phyloP scores from a whole-genome alignment of 2,797 vertebrate genomes.

The Pseudochirops cupreus region DNA sequence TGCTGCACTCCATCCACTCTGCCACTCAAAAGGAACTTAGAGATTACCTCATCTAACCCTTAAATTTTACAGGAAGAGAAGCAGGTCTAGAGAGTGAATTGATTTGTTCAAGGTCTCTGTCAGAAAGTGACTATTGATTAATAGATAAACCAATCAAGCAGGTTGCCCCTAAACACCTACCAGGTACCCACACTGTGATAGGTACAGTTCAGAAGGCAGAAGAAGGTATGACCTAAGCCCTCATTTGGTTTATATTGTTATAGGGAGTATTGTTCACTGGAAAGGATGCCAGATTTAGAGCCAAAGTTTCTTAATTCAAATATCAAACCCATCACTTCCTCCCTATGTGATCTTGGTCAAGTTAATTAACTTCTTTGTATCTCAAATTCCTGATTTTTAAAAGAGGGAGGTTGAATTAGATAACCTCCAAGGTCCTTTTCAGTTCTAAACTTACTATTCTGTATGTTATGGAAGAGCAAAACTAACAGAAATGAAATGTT shows the following conservation, averaged over 20 bases:
- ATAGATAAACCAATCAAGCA: neutral
- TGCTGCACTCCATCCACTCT: neutral
- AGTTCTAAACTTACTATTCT: neutral
- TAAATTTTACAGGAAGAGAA: neutral
- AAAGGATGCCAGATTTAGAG: neutral
- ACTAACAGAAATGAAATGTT: neutral
- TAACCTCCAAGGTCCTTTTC: neutral
- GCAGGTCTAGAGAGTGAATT: neutral
- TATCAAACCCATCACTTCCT: neutral
- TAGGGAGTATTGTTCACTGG: neutral
- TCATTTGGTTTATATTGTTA: neutral
- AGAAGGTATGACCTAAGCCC: neutral
- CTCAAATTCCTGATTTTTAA: neutral
- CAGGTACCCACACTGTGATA: neutral
- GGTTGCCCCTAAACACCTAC: neutral
- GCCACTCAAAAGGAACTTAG: neutral
- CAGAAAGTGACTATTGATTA: neutral
- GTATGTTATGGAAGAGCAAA: neutral
- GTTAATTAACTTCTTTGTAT: neutral
- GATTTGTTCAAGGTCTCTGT: neutral
- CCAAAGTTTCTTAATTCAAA: neutral
- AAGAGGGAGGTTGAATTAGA: neutral
- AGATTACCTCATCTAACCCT: neutral
- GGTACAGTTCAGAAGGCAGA: neutral
- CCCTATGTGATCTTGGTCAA: neutral